phyloP scores from a whole-genome alignment of 2,888 invertebrate species.

The Cepaea hortensis region DNA sequence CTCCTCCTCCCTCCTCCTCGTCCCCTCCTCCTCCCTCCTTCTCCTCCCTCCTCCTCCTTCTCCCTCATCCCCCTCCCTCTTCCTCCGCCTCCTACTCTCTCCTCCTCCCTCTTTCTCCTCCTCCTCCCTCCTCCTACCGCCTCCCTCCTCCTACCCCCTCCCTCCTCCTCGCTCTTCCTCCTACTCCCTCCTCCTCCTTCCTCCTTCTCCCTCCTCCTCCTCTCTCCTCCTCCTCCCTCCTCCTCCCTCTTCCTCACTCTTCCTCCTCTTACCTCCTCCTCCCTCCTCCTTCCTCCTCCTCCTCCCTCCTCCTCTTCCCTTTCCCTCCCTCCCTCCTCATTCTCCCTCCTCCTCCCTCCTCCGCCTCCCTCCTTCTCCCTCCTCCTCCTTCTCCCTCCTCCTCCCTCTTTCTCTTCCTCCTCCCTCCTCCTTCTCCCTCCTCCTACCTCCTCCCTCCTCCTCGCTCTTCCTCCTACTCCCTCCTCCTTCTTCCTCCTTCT shows the following conservation, averaged over 20 bases:
- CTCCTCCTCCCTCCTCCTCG: not conserved
- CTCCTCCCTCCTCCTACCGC: too few relatives aligned
- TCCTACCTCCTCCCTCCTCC: not conserved
- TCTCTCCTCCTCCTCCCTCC: not conserved
- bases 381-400: not conserved
- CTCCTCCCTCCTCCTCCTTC: not conserved
- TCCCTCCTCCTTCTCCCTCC: not conserved
- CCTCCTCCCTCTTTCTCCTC: too few relatives aligned
- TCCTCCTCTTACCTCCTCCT: not conserved
- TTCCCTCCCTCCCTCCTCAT: too few relatives aligned
- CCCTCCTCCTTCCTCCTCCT: not conserved
- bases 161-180: too few relatives aligned
- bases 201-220: too few relatives aligned
- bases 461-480: too few relatives aligned
- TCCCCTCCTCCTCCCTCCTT: not conserved
- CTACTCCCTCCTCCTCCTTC: too few relatives aligned
- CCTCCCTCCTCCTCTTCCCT: not conserved
- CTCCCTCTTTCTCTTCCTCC: not conserved
- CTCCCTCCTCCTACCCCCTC: too few relatives aligned
- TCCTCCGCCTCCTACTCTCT: not conserved
- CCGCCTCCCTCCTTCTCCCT: not conserved
- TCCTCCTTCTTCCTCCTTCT: too few relatives aligned
- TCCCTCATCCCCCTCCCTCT: not conserved
- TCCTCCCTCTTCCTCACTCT: not conserved
- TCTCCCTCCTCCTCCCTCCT: too few relatives aligned